Base-by-base conservation (phyloP, 2,113 vertebrate species). In the Physeter macrocephalus region DNA sequence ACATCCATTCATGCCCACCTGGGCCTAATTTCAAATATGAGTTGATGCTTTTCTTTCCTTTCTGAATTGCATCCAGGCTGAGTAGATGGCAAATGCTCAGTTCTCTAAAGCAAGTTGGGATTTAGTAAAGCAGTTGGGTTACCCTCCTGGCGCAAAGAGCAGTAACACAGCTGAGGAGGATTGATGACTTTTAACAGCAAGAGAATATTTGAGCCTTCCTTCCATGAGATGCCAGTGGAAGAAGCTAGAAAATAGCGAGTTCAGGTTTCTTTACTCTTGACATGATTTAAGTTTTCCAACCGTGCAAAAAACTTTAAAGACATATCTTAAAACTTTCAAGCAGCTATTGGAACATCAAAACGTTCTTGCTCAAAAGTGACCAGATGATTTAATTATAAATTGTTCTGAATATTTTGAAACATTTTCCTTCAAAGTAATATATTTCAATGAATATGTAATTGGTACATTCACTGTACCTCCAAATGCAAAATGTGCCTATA, bases 81-180 rank as follows among this genome's bases (percentile, higher is more conserved):
- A 36, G 75, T 14, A 18, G 46, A 85, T 31, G 27, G 67, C 57
- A 87, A 75, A 39, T 0, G 0, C 54, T 49, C 23, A 18, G 78
- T 84, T 87, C n/a, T 52, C 34, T 27, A 77, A 82, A 36, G 23
- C 17, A 29, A 43, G 25, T 43, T 6, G 8, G 85, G 86, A 95
- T 86, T 94, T 86, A 85, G 64, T n/a, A 90, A 84, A 90, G 17
- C 64, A n/a, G 17, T 67, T 36, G 27, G 43, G 62, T 69, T 67
- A 64, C 64, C 14, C 31, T 74, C 41, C 49, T 93, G 81, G 89
- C 57, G 8, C 43, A 57, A 34, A 78, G 27, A 87, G 41, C n/a
- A 91, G 14, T 75, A 90, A 94, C 57, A 88, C 64, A 92, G 88
- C 81, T 81, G 46, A 96, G 67, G 67, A 39, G 61, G 54, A 90